These are phyloP conservation scores for Achatina immaculata DNA, from an alignment of 1,140 invertebrate genomes.

Conservation along the genomic window DNA sequence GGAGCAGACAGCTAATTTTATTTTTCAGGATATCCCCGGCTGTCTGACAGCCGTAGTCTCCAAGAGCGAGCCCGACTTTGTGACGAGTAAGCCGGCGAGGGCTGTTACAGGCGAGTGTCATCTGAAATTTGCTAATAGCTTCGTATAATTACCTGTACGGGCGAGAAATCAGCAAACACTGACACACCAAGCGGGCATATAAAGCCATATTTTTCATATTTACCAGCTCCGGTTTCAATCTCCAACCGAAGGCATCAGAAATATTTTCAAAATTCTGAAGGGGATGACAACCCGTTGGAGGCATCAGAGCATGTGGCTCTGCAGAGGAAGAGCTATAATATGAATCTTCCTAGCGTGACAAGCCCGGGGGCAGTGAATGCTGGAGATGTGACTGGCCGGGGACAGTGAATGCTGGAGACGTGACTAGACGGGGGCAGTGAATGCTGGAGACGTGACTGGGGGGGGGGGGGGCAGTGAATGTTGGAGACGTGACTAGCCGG, in stretches of 20 bases:
- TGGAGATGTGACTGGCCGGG: too few species aligned
- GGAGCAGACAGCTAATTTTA: neutral
- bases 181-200: too few species aligned
- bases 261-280: neutral
- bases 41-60: neutral
- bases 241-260: neutral
- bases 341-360: too few species aligned
- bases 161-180: neutral
- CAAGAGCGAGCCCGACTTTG: neutral
- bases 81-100: neutral
- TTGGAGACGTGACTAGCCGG: neutral
- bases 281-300: too few species aligned
- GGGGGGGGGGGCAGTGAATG: constrained; percentile 1
- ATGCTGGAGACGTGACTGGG: neutral
- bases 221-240: neutral
- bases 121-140: neutral
- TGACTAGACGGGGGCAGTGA: neutral
- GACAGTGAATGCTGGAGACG: too few species aligned
- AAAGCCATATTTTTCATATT: too few species aligned
- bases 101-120: neutral
- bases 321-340: too few species aligned
- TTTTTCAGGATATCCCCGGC: neutral
- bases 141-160: neutral
- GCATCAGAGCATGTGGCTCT: too few species aligned
- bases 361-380: too few species aligned